Percentiles rank a stretch among this genome's conserved stretches.
Evolutionary conservation across 2,888 invertebrate genomes (phyloP).

Genomic region (Drosophila subsilvestris): DNA sequence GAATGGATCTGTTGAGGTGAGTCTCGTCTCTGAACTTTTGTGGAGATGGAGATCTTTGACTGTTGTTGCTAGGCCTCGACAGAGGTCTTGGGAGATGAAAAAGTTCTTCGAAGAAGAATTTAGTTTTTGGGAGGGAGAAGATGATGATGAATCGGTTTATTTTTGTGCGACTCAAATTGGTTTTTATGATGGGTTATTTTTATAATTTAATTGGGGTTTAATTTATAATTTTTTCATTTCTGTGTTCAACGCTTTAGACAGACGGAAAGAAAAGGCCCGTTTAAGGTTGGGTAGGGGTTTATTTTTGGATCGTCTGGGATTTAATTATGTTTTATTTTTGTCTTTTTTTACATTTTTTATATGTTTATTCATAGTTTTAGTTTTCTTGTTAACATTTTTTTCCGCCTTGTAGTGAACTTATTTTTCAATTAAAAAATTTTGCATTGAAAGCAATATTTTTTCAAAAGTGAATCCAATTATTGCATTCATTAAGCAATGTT

Average conservation of each 20-base stretch:
- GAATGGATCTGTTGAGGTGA: constrained; percentile 12
- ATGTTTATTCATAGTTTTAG: not conserved
- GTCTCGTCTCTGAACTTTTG: constrained; percentile 20
- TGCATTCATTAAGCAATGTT: constrained; percentile 23
- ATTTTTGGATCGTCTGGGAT: not conserved
- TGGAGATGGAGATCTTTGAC: not conserved
- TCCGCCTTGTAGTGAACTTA: not conserved
- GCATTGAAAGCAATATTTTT: constrained; percentile 5
- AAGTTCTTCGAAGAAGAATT: not conserved
- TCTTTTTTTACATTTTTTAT: not conserved
- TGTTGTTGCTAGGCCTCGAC: constrained; percentile 20
- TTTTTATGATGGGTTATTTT: not conserved
- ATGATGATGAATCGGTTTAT: not conserved
- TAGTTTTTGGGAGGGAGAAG: not conserved
- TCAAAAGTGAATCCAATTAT: constrained; percentile 23
- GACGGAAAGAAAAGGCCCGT: not conserved
- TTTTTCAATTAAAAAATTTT: constrained; percentile 16
- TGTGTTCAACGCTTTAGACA: not conserved
- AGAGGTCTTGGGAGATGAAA: not conserved
- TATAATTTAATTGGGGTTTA: not conserved
- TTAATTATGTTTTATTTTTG: not conserved
- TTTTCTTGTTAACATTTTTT: not conserved
- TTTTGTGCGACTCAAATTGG: not conserved
- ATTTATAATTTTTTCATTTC: not conserved
- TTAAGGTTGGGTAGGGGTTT: not conserved